Evolutionary conservation across 1,140 invertebrate species (phyloP), one percentile per base, ranked within the genome.

Genomic region (Trypoxylus dichotomus): DNA sequence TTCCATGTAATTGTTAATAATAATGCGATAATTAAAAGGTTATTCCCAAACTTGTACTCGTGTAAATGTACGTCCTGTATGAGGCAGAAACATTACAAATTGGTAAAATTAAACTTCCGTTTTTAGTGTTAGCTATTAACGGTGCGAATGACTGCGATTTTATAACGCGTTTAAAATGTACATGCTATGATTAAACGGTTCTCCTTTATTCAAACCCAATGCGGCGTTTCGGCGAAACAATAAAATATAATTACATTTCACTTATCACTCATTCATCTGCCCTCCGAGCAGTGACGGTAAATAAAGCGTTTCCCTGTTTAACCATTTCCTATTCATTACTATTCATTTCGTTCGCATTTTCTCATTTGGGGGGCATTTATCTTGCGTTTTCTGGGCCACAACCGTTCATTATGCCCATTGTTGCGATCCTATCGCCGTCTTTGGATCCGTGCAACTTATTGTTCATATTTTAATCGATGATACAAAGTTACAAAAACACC

Each of bases 211-310:
- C 79, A 80, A 80, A 80, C 76, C 75, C 78, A 75, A 79, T 76
- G 79, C 78, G 79, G 77, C 72, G 60, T 75, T 75, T 78, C 73
- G 72, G 47, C 77, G 47, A 84, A 83, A 84, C 83, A 84, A 84
- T 84, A 83, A 84, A 84, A 83, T 82, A 80, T 83, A 84, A 84
- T 84, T 84, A 83, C 82, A 79, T 82, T 84, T 84, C 81, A 84
- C 82, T 84, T 84, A 84, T 84, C 83, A 83, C 79, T 84, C 82
- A 83, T 81, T 84, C 82, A 82, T 83, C 82, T 83, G 80, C 80
- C 79, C 76, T 78, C 72, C 77, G 74, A 79, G 43, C 79, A 78
- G 82, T 79, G 79, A 77, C 80, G 81, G 21, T 63, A 63, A 82
- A 84, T 83, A 83, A 84, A 84, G 83, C 81, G 76, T 81, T 82